Base-by-base conservation (phyloP, 2,888 invertebrate genomes). In the Leptopilina drosophilae region DNA sequence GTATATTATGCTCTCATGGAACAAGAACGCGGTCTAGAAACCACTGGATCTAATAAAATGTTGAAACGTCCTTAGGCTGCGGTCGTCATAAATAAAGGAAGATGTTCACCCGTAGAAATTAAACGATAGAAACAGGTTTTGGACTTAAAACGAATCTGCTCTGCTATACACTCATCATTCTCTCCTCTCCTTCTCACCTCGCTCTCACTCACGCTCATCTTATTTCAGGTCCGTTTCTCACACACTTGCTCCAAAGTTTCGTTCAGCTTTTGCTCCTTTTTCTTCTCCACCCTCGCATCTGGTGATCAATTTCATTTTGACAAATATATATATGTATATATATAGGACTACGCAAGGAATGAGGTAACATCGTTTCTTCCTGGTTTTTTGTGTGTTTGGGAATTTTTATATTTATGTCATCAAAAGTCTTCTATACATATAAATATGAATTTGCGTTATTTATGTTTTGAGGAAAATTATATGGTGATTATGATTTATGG, bases 121-220 rank as follows among this genome's bases (percentile, higher is more conserved):
- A 89, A 90, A 88, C 88, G 88, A 90, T 87, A 88, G 87, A 88
- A 89, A 90, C 90, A 89, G 90, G 90, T 90, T 90, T 88, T 80
- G 82, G 82, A 84, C 85, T 84, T 87, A 84, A 87, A 87, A 87
- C 84, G 84, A 84, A 78, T 82, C 83, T 83, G 83, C 83, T 83
- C 82, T 80, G 80, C 78, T 33, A 33, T 81, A 82, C 79, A 80
- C 79, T 80, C 78, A 78, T 83, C 82, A 78, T 82, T 64, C 79
- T 84, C 83, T 33, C 5, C 33, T 33, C 75, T 82, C 82, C 75
- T 82, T 78, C 79, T 5, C 33, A 33, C 33, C 33, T 33, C n/a
- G n/a, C 33, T 33, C 33, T 33, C 76, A 80, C 80, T 76, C 80
- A 77, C 76, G 80, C 80, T 76, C 80, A 77, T 75, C 79, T 80